Conservation (phyloP, 2,113 vertebrate species). For the Numida meleagris region DNA sequence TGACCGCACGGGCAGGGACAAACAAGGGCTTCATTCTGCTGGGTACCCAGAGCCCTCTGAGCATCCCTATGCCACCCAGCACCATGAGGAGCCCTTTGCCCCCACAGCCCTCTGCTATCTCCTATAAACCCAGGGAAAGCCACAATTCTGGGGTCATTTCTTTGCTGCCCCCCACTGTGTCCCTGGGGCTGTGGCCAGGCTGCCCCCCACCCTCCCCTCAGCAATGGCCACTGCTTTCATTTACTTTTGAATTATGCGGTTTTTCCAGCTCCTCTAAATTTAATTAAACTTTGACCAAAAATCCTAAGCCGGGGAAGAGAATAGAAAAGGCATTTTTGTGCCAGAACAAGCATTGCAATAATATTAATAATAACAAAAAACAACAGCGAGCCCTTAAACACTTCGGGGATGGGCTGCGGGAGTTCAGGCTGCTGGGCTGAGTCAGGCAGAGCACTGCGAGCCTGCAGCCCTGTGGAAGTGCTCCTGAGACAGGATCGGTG, state of each 20-base stretch:
- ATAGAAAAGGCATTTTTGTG: background rate
- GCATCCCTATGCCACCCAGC: conserved; percentile 1
- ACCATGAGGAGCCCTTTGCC: background rate
- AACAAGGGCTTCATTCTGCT: conserved; percentile 48
- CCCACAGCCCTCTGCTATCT: background rate
- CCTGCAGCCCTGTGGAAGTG: background rate
- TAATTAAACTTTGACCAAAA: conserved; percentile 63
- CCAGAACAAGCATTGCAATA: conserved; percentile 40
- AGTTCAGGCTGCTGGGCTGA: conserved; percentile 1
- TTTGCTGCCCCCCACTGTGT: accelerated
- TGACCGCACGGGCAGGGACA: conserved; percentile 42
- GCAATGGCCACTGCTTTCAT: background rate
- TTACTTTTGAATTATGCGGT: conserved; percentile 37
- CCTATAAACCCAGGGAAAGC: background rate
- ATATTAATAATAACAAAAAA: conserved; percentile 41
- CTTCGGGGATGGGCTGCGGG: background rate
- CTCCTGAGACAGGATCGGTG: accelerated
- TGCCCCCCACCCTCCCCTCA: background rate
- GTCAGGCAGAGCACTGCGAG: background rate
- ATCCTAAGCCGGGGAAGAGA: background rate
- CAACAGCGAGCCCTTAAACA: background rate
- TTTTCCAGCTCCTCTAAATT: conserved; percentile 26
- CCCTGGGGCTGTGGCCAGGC: background rate
- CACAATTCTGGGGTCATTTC: accelerated
- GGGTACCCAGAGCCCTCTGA: conserved; percentile 51